Conservation (phyloP, 2,888 invertebrate species). For the Auanema sp. region DNA sequence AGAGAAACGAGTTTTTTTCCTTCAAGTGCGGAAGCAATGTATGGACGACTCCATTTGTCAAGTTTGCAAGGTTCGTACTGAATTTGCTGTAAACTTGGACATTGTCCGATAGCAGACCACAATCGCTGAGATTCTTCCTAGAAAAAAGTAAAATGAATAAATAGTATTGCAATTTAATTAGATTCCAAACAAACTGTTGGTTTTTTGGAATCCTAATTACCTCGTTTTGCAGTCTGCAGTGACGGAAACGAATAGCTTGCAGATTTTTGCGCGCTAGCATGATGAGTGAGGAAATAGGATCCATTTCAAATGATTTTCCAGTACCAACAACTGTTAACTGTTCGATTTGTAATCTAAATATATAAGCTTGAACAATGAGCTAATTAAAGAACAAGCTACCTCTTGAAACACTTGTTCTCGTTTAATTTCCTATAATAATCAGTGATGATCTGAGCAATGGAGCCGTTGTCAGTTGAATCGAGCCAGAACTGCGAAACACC, state of each 20-base stretch:
- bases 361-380: background rate
- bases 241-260: constrained; percentile 17
- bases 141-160: constrained; percentile 15
- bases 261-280: constrained; percentile 12
- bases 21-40: constrained; percentile 19
- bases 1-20: constrained; percentile 18
- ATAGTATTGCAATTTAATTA: no score
- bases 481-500: constrained; percentile 26
- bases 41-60: constrained; percentile 22
- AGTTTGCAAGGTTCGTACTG: constrained; percentile 28
- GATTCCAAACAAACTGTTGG: background rate
- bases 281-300: constrained; percentile 12
- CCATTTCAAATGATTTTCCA: constrained; percentile 18
- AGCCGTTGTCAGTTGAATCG: constrained; percentile 16
- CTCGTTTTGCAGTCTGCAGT: constrained; percentile 15
- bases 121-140: constrained; percentile 22
- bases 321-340: constrained; percentile 20
- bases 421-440: constrained; percentile 17
- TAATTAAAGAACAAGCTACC: background rate
- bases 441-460: constrained; percentile 12
- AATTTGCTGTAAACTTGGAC: constrained; percentile 16
- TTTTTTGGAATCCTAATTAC: constrained; percentile 10
- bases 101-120: constrained; percentile 27
- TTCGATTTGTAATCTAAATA: constrained; percentile 17
- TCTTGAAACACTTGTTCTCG: constrained; percentile 6